These are phyloP conservation scores for Drosophila micromelanica DNA, from an alignment of 1,140 invertebrate species.

Conservation along the genomic window DNA sequence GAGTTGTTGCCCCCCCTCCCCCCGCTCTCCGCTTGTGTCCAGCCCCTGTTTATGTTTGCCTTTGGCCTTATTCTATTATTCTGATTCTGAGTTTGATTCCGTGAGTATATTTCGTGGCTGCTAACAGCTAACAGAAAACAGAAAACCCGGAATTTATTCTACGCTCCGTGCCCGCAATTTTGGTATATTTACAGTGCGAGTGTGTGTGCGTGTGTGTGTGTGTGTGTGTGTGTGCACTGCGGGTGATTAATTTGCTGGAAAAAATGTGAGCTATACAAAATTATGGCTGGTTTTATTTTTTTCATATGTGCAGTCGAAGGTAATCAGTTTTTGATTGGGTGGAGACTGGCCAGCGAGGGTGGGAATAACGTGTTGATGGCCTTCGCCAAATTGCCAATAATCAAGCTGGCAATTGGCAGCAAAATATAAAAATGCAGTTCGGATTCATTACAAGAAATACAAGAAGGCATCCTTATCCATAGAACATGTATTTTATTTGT, in stretches of 20 bases:
- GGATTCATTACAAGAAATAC: too few relatives aligned
- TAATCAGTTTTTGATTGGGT: conserved; percentile 51
- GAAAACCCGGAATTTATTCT: conserved; percentile 13
- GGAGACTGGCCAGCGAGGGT: conserved; percentile 6
- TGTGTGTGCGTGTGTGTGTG: conserved; percentile 1
- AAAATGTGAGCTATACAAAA: conserved; percentile 44
- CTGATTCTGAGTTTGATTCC: conserved; percentile 23
- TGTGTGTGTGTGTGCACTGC: conserved; percentile 44
- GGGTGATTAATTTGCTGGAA: conserved; percentile 75
- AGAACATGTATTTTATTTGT: background rate
- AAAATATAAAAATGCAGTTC: background rate
- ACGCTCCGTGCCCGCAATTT: conserved; percentile 28
- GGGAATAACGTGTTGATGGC: conserved; percentile 24
- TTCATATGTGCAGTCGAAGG: conserved; percentile 41
- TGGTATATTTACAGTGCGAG: background rate
- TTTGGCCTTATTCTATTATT: conserved; percentile 62
- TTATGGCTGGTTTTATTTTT: conserved; percentile 23
- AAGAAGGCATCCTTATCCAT: background rate
- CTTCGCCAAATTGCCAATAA: conserved; percentile 7
- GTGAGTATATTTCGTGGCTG: conserved; percentile 10
- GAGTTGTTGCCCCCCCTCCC: conserved; percentile 65
- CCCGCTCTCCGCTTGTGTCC: conserved; percentile 26
- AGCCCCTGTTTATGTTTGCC: conserved; percentile 58
- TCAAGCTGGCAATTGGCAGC: background rate
- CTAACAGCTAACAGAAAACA: too few relatives aligned